A percentile compares a stretch with the other conserved stretches of the same genome.
phyloP scores from a whole-genome alignment of 1,140 invertebrate species.

The Hyles euphorbiae region DNA sequence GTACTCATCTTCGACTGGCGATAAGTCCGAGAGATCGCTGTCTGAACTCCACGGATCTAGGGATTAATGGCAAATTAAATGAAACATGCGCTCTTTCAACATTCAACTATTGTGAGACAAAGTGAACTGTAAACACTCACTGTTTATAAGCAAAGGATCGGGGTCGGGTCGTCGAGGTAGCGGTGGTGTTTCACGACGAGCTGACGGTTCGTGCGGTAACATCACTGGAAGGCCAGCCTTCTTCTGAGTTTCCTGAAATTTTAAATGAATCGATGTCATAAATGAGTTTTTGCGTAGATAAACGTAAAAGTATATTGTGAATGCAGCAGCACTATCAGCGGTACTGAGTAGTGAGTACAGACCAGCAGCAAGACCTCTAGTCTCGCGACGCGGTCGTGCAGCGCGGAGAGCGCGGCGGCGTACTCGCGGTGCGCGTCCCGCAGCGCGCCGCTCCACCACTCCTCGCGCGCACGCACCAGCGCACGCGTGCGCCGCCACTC shows the following conservation, averaged over 20 bases:
- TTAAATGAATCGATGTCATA: not conserved
- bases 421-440: slow-evolving; percentile 65
- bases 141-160: slow-evolving; percentile 75
- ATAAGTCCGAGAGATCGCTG: slow-evolving; percentile 64
- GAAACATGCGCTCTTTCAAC: not conserved
- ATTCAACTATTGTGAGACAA: not conserved
- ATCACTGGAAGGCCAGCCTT: slow-evolving; percentile 90
- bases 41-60: slow-evolving; percentile 71
- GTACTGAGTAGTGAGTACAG: slow-evolving; percentile 9
- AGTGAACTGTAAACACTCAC: slow-evolving; percentile 22
- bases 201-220: slow-evolving; percentile 86
- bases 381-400: slow-evolving; percentile 63
- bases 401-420: slow-evolving; percentile 55
- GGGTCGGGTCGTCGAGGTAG: slow-evolving; percentile 82
- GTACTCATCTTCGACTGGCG: slow-evolving; percentile 65
- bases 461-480: slow-evolving; percentile 62
- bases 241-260: slow-evolving; percentile 86
- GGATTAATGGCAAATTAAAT: not conserved
- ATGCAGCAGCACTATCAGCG: too few species aligned
- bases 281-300: too few species aligned
- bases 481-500: slow-evolving; percentile 61
- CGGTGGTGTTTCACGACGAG: slow-evolving; percentile 84
- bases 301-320: too few species aligned
- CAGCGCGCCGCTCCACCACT: slow-evolving; percentile 62
- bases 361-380: slow-evolving; percentile 64